Base-by-base conservation (phyloP, 2,797 vertebrate genomes). In the Brachyalestes nurse region DNA sequence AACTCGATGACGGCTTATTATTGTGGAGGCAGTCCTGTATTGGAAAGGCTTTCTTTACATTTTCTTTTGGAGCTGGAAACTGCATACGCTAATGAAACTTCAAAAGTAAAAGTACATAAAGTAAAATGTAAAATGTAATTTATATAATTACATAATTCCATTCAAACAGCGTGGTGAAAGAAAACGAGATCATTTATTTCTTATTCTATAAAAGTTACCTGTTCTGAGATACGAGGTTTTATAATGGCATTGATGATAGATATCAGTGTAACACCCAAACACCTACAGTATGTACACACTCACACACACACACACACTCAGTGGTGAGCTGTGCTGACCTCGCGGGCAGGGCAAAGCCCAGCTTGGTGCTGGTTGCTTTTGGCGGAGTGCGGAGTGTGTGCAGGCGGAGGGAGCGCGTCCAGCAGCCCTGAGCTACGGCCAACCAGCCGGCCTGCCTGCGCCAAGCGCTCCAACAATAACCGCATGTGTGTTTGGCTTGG, bases 381-480 rank as follows among this genome's bases (percentile, higher is more conserved):
- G 86, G 84, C 86, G 70, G 69, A 74, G 10, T 72, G 42, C 72
- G 23, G 19, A 34, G 69, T 4, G 71, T 72, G 45, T 61, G 71
- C 66, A 69, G 53, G 71, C 28, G 38, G 67, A 42, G 79, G 72
- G 66, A 82, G 72, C 72, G 78, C 72, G 47, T 82, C 78, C 85
- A 84, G 28, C 19, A 69, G 42, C 66, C 42, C 66, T 47, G 34
- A 65, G 25, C 62, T 40, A 40, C 9, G 6, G 62, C 62, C 51
- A 78, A 64, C 75, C 51, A 72, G 82, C 78, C 79, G 55, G 77
- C 42, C 80, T 75, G 75, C 40, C 76, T 53, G 55, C 66, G 69
- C 70, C 72, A 12, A 62, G 58, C 69, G 74, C 72, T 84, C 84
- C 84, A 87, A 87, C 83, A 86, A 84, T 83, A 87, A 86, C 74